Evolutionary conservation across 2,888 invertebrate species (phyloP).

Genomic region (Corbicula japonica): DNA sequence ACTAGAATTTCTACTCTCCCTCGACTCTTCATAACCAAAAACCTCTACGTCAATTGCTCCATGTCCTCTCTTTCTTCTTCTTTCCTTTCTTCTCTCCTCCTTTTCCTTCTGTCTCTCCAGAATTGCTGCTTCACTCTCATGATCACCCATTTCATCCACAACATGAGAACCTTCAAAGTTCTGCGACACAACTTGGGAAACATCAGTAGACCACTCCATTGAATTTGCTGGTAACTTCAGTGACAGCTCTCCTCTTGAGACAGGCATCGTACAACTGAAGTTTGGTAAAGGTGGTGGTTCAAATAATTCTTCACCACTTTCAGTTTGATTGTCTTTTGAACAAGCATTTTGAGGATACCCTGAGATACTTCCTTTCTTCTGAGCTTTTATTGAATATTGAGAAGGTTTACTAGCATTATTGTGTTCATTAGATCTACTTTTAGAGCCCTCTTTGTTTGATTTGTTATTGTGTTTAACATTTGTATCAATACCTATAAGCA

Average conservation of each 20-base stretch:
- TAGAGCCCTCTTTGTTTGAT: too few relatives aligned
- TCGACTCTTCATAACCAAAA: conserved; percentile 76
- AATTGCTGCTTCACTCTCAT: conserved; percentile 13
- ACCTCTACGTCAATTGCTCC: conserved; percentile 79
- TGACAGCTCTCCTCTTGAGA: conserved; percentile 42
- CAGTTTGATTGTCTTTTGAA: too few relatives aligned
- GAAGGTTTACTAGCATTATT: too few relatives aligned
- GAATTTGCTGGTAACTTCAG: conserved; percentile 59
- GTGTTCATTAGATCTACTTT: too few relatives aligned
- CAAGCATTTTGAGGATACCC: too few relatives aligned
- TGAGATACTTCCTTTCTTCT: too few relatives aligned
- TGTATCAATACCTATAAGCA: conserved; percentile 18
- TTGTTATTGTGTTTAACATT: conserved; percentile 8
- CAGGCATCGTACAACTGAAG: conserved; percentile 48
- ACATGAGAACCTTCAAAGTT: conserved; percentile 21
- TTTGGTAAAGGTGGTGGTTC: conserved; percentile 51
- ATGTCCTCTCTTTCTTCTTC: conserved; percentile 60
- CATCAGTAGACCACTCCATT: conserved; percentile 61
- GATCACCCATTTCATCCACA: conserved; percentile 16
- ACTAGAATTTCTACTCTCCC: conserved; percentile 68
- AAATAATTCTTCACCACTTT: conserved; percentile 7
- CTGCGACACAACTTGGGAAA: conserved; percentile 48
- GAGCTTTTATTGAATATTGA: too few relatives aligned
- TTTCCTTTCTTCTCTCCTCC: conserved; percentile 47
- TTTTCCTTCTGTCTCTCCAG: conserved; percentile 35